Evolutionary conservation across 2,113 vertebrate species (phyloP).

Genomic region (Chionis minor): DNA sequence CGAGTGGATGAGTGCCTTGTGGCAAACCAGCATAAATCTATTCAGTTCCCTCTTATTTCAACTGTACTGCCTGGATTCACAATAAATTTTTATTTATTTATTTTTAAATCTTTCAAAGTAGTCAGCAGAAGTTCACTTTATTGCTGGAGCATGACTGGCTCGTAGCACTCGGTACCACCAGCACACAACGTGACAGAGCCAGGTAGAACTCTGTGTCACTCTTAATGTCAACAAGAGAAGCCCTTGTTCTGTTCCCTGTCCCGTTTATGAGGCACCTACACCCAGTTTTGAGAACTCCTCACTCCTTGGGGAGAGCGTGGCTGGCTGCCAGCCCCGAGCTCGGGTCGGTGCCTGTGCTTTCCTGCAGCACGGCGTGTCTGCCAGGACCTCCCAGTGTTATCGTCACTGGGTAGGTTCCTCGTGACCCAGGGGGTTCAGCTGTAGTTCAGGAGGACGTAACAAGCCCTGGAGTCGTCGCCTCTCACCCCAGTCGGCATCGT

Average conservation of each 20-base stretch:
- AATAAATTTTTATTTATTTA: neutral
- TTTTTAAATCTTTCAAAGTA: neutral
- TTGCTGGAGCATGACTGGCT: neutral
- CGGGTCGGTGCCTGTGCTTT: accelerated
- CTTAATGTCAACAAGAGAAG: neutral
- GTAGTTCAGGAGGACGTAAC: neutral
- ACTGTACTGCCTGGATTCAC: neutral
- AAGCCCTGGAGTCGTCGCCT: neutral
- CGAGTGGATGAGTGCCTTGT: neutral
- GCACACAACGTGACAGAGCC: neutral
- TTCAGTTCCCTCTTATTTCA: neutral
- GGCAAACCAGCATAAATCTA: constrained; percentile 2
- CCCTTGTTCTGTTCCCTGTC: neutral
- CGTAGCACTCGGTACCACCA: neutral
- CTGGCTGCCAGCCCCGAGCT: neutral
- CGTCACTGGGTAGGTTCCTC: accelerated
- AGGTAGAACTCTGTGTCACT: neutral
- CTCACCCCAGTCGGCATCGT: accelerated
- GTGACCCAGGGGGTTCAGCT: accelerated
- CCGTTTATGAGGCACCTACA: neutral
- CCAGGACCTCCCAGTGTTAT: neutral
- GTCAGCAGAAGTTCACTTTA: neutral
- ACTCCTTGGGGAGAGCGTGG: accelerated
- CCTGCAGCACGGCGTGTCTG: neutral
- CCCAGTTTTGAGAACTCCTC: neutral